These are phyloP conservation scores for Pasiphila rectangulata DNA, from an alignment of 2,888 invertebrate genomes.

Conservation along the genomic window DNA sequence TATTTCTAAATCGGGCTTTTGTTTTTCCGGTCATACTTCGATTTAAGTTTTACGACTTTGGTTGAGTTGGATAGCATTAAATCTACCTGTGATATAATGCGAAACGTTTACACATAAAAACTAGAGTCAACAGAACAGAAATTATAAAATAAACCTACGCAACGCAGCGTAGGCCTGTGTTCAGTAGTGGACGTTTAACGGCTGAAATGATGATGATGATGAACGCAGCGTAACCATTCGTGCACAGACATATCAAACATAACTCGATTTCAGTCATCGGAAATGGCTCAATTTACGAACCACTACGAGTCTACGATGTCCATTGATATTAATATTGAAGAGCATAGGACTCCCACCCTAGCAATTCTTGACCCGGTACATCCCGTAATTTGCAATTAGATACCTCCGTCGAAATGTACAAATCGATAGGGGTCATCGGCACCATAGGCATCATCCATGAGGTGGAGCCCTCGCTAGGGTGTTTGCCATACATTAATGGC, in stretches of 20 bases:
- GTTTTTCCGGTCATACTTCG: neutral
- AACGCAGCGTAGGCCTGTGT: too few relatives aligned
- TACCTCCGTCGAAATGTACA: constrained; percentile 64
- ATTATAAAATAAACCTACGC: too few relatives aligned
- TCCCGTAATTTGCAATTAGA: constrained; percentile 64
- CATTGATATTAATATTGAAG: constrained; percentile 37
- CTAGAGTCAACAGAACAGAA: too few relatives aligned
- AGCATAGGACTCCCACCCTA: constrained; percentile 19
- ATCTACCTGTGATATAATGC: too few relatives aligned
- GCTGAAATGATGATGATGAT: too few relatives aligned
- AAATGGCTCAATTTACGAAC: constrained; percentile 7
- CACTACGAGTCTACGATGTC: constrained; percentile 9
- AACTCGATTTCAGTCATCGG: neutral
- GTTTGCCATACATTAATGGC: constrained; percentile 64
- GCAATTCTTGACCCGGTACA: constrained; percentile 26
- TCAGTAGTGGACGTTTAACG: too few relatives aligned
- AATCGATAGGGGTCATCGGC: constrained; percentile 80
- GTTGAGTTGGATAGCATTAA: neutral
- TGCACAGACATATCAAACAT: neutral
- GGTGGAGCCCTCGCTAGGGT: constrained; percentile 71
- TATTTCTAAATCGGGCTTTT: constrained; percentile 9
- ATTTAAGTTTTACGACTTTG: neutral
- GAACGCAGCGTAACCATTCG: too few relatives aligned
- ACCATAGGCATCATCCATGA: constrained; percentile 70
- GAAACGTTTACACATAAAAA: too few relatives aligned